These are phyloP conservation scores for Mobula birostris DNA, from an alignment of 2,113 vertebrate genomes.

Conservation along the genomic window DNA sequence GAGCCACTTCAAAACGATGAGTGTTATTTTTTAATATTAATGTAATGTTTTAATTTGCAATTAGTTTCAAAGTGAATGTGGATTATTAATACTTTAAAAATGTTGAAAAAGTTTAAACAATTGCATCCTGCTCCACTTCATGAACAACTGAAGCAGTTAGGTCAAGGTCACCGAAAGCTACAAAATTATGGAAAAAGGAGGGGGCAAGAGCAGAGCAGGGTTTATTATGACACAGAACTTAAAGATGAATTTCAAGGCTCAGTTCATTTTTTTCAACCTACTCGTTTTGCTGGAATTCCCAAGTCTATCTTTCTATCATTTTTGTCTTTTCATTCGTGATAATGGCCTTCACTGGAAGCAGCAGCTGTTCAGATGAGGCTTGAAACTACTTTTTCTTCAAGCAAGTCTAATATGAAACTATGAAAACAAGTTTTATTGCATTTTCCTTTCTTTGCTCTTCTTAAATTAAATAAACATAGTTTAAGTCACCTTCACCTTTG, in stretches of 20 bases:
- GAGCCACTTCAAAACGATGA: too few relatives aligned
- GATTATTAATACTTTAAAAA: too few relatives aligned
- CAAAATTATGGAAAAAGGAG: too few relatives aligned
- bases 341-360: neutral
- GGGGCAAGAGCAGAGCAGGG: too few relatives aligned
- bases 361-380: neutral
- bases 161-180: too few relatives aligned
- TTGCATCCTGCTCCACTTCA: too few relatives aligned
- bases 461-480: neutral
- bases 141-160: too few relatives aligned
- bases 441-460: neutral
- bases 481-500: constrained; percentile 19
- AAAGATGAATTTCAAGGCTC: neutral
- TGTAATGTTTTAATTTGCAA: too few relatives aligned
- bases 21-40: too few relatives aligned
- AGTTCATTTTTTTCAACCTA: neutral
- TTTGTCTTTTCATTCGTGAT: too few relatives aligned
- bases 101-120: too few relatives aligned
- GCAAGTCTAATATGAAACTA: neutral
- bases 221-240: neutral
- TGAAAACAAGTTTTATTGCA: neutral
- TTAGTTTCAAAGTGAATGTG: too few relatives aligned
- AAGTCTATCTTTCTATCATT: neutral
- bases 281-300: neutral
- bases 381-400: neutral